phyloP scores from a whole-genome alignment of 2,113 vertebrate species.

The Strigops habroptila region DNA sequence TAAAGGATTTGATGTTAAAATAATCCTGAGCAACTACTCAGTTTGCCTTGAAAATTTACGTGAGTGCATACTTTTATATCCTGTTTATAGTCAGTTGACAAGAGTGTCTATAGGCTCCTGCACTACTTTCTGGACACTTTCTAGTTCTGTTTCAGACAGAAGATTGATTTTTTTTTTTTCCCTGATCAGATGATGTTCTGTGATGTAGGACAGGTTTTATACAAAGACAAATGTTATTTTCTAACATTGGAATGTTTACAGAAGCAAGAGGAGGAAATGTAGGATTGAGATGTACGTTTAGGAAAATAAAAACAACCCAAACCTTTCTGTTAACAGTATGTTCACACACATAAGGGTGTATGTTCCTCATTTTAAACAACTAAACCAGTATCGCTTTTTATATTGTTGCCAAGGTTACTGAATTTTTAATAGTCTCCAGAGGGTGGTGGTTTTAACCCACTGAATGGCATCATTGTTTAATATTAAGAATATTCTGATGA shows the following conservation, averaged over 20 bases:
- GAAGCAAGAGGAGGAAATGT: not conserved
- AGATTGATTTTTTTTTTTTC: not conserved
- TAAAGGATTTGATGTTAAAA: conserved; percentile 36
- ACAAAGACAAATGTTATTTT: not conserved
- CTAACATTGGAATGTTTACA: not conserved
- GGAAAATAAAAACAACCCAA: not conserved
- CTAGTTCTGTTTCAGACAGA: not conserved
- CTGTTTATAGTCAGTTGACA: conserved; percentile 5
- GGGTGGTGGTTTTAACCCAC: not conserved
- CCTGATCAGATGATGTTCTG: not conserved
- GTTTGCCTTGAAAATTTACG: conserved; percentile 35
- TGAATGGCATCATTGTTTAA: not conserved
- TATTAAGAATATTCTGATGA: not conserved
- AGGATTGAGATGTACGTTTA: not conserved
- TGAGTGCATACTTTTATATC: not conserved
- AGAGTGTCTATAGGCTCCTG: not conserved
- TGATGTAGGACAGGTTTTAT: not conserved
- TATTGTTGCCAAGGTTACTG: conserved; percentile 57
- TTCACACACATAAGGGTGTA: not conserved
- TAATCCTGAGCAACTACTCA: conserved; percentile 10
- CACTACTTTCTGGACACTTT: not conserved
- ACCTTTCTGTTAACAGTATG: conserved; percentile 17
- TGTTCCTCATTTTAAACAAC: not conserved
- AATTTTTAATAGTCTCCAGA: conserved; percentile 32
- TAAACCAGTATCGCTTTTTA: not conserved